These are phyloP conservation scores for Oxyura jamaicensis DNA, from an alignment of 2,113 vertebrate genomes.

Conservation along the genomic window DNA sequence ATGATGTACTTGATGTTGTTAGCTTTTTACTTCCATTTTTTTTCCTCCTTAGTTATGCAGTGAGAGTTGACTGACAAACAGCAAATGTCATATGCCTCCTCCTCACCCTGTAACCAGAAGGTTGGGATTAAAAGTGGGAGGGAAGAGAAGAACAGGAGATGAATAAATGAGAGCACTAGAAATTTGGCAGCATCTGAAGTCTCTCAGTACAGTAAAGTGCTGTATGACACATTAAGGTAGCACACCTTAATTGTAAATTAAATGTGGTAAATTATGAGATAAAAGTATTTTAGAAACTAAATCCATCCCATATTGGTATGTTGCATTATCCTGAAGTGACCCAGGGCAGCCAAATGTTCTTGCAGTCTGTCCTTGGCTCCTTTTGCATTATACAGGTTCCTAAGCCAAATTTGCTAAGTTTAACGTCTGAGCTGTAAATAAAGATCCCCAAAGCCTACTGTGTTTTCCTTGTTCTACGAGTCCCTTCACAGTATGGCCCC, in stretches of 20 bases:
- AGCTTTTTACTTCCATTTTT: not conserved
- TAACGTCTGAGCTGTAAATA: constrained; percentile 65
- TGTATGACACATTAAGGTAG: not conserved
- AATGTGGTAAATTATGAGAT: not conserved
- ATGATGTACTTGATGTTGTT: not conserved
- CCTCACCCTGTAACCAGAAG: constrained; percentile 23
- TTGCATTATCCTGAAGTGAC: constrained; percentile 51
- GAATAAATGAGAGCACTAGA: not conserved
- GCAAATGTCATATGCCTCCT: constrained; percentile 15
- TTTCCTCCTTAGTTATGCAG: not conserved
- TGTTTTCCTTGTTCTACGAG: constrained; percentile 23
- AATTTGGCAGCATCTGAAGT: not conserved
- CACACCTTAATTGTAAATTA: constrained; percentile 12
- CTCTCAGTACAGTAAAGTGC: not conserved
- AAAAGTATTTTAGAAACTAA: not conserved
- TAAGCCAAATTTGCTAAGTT: constrained; percentile 53
- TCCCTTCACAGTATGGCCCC: constrained; percentile 41
- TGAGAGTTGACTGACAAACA: constrained; percentile 38
- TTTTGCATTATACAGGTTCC: constrained; percentile 21
- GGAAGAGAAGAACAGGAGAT: not conserved
- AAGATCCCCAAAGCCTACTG: constrained; percentile 53
- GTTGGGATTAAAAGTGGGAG: constrained; percentile 44
- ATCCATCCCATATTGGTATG: not conserved
- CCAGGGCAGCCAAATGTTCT: constrained; percentile 56
- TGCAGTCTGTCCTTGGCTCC: constrained; percentile 50